Evolutionary conservation across 1,140 invertebrate genomes (phyloP).

Genomic region (Aphelenchoides besseyi): DNA sequence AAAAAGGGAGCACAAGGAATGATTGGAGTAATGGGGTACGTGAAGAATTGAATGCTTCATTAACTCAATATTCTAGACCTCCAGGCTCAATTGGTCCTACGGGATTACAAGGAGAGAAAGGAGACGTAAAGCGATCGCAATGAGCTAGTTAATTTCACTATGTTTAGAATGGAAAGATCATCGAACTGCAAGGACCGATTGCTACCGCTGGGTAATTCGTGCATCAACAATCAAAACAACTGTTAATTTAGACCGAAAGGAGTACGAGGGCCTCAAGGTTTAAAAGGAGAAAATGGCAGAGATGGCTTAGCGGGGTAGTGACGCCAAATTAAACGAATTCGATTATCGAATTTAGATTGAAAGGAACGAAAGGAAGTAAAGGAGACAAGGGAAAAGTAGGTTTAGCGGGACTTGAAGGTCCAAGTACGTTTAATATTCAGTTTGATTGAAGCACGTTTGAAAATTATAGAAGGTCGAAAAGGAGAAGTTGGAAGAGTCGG

Average conservation of each 20-base stretch:
- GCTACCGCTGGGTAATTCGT: background rate
- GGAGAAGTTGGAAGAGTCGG: background rate
- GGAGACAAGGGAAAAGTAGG: background rate
- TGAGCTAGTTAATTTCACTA: background rate
- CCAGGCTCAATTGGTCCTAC: background rate
- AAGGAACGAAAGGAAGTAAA: background rate
- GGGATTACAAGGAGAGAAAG: background rate
- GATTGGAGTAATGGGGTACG: background rate
- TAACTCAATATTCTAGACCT: background rate
- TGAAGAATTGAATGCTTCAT: background rate
- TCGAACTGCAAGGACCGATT: background rate
- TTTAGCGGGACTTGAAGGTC: background rate
- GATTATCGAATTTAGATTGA: background rate
- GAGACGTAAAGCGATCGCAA: no score
- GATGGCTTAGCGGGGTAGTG: background rate
- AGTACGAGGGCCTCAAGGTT: no score
- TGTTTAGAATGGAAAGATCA: background rate
- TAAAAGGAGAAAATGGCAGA: background rate
- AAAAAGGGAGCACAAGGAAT: background rate
- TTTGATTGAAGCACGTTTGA: background rate
- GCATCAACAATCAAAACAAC: background rate
- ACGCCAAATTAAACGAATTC: background rate
- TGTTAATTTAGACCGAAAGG: background rate
- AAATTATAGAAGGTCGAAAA: background rate
- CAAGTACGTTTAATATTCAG: background rate